Percentiles rank a stretch among this genome's conserved stretches.
Conservation (phyloP, 2,888 invertebrate genomes). For the Eurytoma adleriae region DNA sequence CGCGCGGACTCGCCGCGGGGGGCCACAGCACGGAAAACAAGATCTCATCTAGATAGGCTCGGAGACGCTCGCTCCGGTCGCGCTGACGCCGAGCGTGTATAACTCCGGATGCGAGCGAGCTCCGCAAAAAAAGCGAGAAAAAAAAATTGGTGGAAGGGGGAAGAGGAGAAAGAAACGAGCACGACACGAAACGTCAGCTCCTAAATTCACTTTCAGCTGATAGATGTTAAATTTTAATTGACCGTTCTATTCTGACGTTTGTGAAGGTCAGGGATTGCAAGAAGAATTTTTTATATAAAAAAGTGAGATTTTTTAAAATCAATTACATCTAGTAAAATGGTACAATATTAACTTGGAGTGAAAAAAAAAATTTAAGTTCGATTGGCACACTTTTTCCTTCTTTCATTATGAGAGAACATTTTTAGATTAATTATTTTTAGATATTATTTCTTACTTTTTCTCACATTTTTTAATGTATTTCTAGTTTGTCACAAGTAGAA, state of each 20-base stretch:
- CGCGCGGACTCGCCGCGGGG: conserved; percentile 67
- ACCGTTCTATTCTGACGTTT: conserved; percentile 19
- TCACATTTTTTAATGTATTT: too few relatives aligned
- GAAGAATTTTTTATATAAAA: too few relatives aligned
- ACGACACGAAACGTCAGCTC: conserved; percentile 35
- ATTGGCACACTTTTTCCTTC: too few relatives aligned
- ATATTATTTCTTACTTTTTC: too few relatives aligned
- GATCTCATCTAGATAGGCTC: conserved; percentile 75
- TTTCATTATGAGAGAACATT: too few relatives aligned
- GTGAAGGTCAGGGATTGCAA: conserved; percentile 1
- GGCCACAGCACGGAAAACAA: conserved; percentile 69
- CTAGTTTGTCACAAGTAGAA: too few relatives aligned
- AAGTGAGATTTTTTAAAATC: too few relatives aligned
- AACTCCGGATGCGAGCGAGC: conserved; percentile 8
- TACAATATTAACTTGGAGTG: too few relatives aligned
- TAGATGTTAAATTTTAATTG: conserved; percentile 42
- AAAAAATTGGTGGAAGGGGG: too few relatives aligned
- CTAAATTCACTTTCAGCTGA: conserved; percentile 53
- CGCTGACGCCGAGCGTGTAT: conserved; percentile 38
- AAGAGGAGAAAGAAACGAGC: conserved; percentile 12
- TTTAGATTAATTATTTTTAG: too few relatives aligned
- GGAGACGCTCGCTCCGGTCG: conserved; percentile 67
- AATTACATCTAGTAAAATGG: too few relatives aligned
- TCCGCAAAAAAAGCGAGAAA: background rate
- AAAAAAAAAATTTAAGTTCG: too few relatives aligned